phyloP scores from a whole-genome alignment of 1,140 invertebrate species.

The Agrypnia vestita region DNA sequence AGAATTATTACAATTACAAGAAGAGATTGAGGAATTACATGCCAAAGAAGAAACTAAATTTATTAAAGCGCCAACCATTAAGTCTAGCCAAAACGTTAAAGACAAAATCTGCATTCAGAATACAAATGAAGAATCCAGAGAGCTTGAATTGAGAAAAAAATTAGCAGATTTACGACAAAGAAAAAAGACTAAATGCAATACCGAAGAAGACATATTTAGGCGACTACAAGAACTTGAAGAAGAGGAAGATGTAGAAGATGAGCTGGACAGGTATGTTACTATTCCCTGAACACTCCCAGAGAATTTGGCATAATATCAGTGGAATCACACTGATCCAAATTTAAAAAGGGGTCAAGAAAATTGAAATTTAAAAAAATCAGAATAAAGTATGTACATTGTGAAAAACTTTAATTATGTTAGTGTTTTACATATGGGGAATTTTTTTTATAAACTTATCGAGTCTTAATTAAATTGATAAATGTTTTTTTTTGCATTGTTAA shows the following conservation, averaged over 20 bases:
- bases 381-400: too few species aligned
- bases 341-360: too few species aligned
- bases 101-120: too few species aligned
- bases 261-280: conserved; percentile 67
- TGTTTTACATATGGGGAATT: too few species aligned
- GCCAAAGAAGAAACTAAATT: conserved; percentile 19
- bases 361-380: too few species aligned
- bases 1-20: conserved; percentile 70
- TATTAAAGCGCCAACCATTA: conserved; percentile 35
- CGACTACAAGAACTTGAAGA: conserved; percentile 74
- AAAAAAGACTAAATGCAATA: conserved; percentile 65
- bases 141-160: conserved; percentile 71
- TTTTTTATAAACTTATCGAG: too few species aligned
- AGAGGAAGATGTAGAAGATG: conserved; percentile 75
- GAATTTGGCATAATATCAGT: too few species aligned
- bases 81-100: conserved; percentile 14
- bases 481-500: too few species aligned
- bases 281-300: not conserved
- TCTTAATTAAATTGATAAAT: too few species aligned
- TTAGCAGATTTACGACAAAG: conserved; percentile 68
- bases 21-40: conserved; percentile 69
- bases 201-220: conserved; percentile 70
- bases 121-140: conserved; percentile 69
- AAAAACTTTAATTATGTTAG: too few species aligned
- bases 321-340: too few species aligned